phyloP scores from a whole-genome alignment of 1,140 invertebrate genomes.

The Augochlora pura region DNA sequence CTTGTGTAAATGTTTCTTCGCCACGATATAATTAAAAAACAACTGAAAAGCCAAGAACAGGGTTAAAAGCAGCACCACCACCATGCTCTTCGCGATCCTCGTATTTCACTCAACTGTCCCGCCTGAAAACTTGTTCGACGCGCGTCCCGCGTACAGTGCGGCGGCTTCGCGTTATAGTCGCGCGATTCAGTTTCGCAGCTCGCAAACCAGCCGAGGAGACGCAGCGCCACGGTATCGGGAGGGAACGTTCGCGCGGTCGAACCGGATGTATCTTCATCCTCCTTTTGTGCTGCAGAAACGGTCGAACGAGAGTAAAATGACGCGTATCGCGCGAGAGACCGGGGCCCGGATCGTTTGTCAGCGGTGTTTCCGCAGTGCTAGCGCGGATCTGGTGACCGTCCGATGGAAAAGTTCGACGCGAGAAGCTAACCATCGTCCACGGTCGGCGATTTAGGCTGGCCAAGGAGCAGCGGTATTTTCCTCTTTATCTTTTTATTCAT shows the following conservation, averaged over 20 bases:
- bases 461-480: too few relatives aligned
- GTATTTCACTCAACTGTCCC: too few relatives aligned
- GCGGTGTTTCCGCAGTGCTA: conserved; percentile 23
- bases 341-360: conserved; percentile 14
- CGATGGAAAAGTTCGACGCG: conserved; percentile 4
- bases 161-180: too few relatives aligned
- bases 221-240: conserved; percentile 1
- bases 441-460: neutral
- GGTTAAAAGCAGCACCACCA: too few relatives aligned
- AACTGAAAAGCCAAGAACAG: too few relatives aligned
- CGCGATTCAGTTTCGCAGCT: too few relatives aligned
- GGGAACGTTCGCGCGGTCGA: neutral
- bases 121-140: too few relatives aligned
- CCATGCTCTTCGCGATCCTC: too few relatives aligned
- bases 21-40: too few relatives aligned
- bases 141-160: too few relatives aligned
- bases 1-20: too few relatives aligned
- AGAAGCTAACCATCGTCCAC: neutral
- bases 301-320: conserved; percentile 31
- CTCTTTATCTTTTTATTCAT: too few relatives aligned
- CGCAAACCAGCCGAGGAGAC: neutral
- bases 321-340: conserved; percentile 28
- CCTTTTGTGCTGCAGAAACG: conserved; percentile 21
- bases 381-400: neutral
- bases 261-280: conserved; percentile 39